Conservation (phyloP, 1,140 invertebrate species). For the Penaeus indicus region DNA sequence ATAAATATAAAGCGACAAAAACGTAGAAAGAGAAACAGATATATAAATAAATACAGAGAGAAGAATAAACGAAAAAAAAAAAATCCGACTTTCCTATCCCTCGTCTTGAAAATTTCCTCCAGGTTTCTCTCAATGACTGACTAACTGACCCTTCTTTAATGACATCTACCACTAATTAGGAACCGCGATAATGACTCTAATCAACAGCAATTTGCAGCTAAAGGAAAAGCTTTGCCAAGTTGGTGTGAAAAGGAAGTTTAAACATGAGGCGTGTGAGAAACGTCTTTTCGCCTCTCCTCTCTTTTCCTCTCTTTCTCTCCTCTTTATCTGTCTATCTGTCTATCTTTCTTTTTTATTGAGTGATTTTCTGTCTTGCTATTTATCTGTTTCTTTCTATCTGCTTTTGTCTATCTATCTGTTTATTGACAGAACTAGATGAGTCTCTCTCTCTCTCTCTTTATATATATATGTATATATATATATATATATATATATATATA, state of each 20-base stretch:
- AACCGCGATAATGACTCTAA: no score
- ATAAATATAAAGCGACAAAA: not conserved
- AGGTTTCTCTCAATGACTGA: no score
- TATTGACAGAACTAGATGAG: not conserved
- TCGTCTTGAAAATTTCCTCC: no score
- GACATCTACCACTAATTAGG: no score
- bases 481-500: conserved; percentile 29
- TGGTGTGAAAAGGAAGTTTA: no score
- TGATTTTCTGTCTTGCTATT: not conserved
- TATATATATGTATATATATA: conserved; percentile 28
- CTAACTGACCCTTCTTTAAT: no score
- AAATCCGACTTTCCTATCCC: not conserved
- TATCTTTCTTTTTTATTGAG: conserved; percentile 6
- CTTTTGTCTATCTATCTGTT: not conserved
- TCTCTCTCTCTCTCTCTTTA: not conserved
- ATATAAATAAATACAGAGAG: not conserved
- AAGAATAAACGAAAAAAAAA: not conserved
- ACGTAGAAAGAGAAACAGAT: not conserved
- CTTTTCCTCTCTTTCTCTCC: not conserved
- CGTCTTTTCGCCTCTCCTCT: no score
- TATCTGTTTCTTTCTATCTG: not conserved
- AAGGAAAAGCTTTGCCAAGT: no score
- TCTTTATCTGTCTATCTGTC: not conserved
- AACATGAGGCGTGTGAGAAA: no score
- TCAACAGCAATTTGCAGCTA: no score